Evolutionary conservation across 1,140 invertebrate genomes (phyloP).

Genomic region (Notospermus geniculatus): DNA sequence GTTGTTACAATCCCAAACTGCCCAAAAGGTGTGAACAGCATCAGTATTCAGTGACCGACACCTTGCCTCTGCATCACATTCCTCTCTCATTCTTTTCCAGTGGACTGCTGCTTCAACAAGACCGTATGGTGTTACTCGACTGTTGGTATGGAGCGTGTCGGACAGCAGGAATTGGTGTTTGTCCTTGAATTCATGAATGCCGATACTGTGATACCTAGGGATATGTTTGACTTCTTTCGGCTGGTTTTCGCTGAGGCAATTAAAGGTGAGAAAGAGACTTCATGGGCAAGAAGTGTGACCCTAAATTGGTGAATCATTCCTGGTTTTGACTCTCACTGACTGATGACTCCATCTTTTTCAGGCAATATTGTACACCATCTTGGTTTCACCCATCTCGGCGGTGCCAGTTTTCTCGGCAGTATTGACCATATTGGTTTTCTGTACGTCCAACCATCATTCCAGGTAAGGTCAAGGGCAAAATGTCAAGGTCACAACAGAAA

Average conservation of each 20-base stretch:
- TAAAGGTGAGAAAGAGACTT: no score
- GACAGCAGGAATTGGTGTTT: slow-evolving; percentile 5
- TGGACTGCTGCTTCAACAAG: slow-evolving; percentile 1
- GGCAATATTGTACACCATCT: neutral
- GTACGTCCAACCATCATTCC: slow-evolving; percentile 2
- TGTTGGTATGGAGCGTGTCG: neutral
- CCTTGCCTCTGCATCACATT: no score
- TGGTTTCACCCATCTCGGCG: slow-evolving; percentile 4
- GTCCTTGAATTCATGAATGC: neutral
- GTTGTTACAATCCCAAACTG: no score
- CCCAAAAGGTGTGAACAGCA: no score
- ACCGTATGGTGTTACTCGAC: slow-evolving; percentile 7
- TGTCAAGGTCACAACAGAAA: no score
- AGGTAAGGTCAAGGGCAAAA: no score
- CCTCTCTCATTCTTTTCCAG: neutral
- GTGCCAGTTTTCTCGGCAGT: neutral
- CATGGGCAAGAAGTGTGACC: no score
- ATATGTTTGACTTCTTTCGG: slow-evolving; percentile 6
- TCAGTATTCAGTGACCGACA: no score
- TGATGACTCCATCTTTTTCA: neutral
- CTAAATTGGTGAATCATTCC: no score
- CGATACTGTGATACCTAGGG: neutral
- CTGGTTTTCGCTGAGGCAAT: neutral
- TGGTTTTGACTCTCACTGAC: no score
- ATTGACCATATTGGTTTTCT: slow-evolving; percentile 7